Base-by-base conservation (phyloP, 2,797 vertebrate species). In the Acrocephalus scirpaceus region DNA sequence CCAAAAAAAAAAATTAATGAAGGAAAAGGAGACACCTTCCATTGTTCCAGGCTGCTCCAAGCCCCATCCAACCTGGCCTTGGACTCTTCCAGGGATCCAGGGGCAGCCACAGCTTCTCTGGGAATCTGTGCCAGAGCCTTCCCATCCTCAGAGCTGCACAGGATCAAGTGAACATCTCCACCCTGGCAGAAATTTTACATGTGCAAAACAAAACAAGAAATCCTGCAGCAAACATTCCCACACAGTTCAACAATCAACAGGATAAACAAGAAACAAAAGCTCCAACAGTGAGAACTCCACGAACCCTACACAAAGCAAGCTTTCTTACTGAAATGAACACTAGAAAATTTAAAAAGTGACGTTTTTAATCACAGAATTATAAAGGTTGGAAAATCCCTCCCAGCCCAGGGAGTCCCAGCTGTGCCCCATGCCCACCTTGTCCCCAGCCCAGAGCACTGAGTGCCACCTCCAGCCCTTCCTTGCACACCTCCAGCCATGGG, bases 261-360 rank as follows among this genome's bases (percentile, higher is more conserved):
- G 25, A 69, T 1, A 54, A 77, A 57, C 14, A n/a, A 27, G 29
- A 40, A 81, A 25, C 14, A n/a, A 70, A 60, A 66, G 19, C 32
- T 47, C 12, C 57, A 50, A 12, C 26, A 22, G 7, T 13, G 22
- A 25, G 29, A 77, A 84, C 27, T 44, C 45, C 29, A 13, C 0
- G 0, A 1, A 1, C 7, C 53, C 50, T 53, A 48, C 0, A 44
- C 0, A 10, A 57, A 77, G 20, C 25, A 57, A 58, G 8, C 11
- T n/a, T 20, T 76, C 30, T 27, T 44, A 36, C 13, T 20, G 16
- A 86, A 76, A 64, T 12, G 1, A 57, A 38, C 10, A 45, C 8
- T 8, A 80, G 14, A 48, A 73, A 65, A 57, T 1, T 20, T 1
- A 2, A 36, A 20, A n/a, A 32, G 32, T 4, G 1, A 47, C 18